These are phyloP conservation scores for Mythimna lalbum DNA, from an alignment of 2,888 invertebrate genomes.

Conservation along the genomic window DNA sequence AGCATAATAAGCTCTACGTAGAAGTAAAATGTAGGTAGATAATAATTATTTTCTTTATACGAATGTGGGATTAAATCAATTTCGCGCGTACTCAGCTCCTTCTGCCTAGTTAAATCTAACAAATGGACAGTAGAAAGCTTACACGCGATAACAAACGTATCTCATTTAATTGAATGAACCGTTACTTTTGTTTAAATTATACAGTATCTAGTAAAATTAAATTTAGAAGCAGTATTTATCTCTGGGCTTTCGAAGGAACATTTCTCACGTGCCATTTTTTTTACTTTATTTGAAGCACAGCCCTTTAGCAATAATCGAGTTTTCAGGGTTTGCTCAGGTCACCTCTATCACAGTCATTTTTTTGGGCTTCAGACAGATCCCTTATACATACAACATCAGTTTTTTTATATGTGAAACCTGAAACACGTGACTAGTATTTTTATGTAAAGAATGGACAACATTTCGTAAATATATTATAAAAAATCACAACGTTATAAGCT, in stretches of 20 bases:
- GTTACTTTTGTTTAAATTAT: constrained; percentile 8
- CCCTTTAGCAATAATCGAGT: neutral
- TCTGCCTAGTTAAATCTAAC: constrained; percentile 37
- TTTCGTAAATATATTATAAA: no score
- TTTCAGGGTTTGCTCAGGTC: no score
- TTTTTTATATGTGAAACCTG: no score
- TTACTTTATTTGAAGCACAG: neutral
- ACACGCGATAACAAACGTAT: constrained; percentile 30
- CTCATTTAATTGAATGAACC: constrained; percentile 36
- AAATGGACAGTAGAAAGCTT: constrained; percentile 56
- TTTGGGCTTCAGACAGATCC: no score
- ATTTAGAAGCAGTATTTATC: no score
- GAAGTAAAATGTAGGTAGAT: constrained; percentile 32
- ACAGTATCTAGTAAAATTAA: neutral
- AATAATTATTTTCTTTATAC: constrained; percentile 42
- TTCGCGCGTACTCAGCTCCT: constrained; percentile 48
- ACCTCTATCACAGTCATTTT: no score
- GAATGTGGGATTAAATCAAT: constrained; percentile 63
- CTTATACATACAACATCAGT: no score
- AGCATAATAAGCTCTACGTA: constrained; percentile 18
- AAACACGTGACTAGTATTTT: no score
- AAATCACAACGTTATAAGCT: no score
- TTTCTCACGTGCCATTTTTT: neutral
- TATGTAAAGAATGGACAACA: no score
- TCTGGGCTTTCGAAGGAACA: no score